Base-by-base conservation (phyloP, 2,888 invertebrate species). In the Dasysyrphus albostriatus region DNA sequence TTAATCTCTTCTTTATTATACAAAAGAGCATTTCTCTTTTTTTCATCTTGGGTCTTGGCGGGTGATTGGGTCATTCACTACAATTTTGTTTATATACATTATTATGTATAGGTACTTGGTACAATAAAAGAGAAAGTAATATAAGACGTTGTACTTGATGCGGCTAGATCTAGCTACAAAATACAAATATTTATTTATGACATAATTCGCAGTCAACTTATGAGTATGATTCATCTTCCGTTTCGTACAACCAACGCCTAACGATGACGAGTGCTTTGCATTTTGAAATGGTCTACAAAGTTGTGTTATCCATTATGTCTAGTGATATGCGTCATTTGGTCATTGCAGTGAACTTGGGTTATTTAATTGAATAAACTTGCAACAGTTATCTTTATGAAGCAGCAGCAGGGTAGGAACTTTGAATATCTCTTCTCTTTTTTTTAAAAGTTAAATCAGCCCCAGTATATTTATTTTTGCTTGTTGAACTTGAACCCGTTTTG, bases 401-500 rank as follows among this genome's bases (percentile, higher is more conserved):
- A 19, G 12, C 7, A 19, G 14, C 7, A 10, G 19, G 7, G 6
- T 19, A 61, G 6, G 24, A 19, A 39, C 10, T 19, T 37, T 58
- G 5, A 37, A 19, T 10, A 44, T n/a, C 7, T n/a, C 0, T 3
- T 39, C n/a, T n/a, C n/a, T 44, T 10, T 51, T 14, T 44, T n/a
- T 14, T n/a, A 14, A 42, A 14, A n/a, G n/a, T 19, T n/a, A 59
- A 37, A 59, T 7, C n/a, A 16, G 58, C 34, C 32, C 5, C 19
- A 59, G 5, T 34, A 37, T 37, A 16, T 14, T 37, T 59, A 59
- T 37, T 59, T 37, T 59, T 37, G 16, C 58, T 59, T 19, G 10
- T 59, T 59, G 39, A 59, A 59, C 59, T 59, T 39, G 59, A 59
- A 19, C 59, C 39, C 59, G 59, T 59, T 59, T 59, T 10, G 37